These are phyloP conservation scores for Rhadina sibilatrix DNA, from an alignment of 2,113 vertebrate genomes.

Conservation along the genomic window DNA sequence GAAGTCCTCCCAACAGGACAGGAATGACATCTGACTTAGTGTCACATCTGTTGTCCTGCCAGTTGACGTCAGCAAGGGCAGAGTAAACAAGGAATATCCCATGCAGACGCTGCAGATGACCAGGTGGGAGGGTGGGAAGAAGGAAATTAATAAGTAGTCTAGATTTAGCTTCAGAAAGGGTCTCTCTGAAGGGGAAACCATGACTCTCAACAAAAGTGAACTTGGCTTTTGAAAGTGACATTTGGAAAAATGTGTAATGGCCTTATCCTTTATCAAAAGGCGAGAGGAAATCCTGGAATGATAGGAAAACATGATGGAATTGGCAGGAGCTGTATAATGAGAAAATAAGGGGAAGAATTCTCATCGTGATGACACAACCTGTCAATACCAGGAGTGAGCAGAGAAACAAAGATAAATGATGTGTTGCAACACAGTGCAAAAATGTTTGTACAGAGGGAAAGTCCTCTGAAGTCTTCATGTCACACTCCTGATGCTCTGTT, in stretches of 20 bases:
- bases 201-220: neutral
- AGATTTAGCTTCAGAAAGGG: neutral
- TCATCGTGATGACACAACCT: neutral
- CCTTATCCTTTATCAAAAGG: neutral
- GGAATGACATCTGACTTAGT: neutral
- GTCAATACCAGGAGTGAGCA: neutral
- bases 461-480: neutral
- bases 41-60: neutral
- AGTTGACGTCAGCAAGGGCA: neutral
- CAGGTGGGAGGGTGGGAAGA: accelerated
- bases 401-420: neutral
- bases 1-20: neutral
- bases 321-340: neutral
- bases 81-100: neutral
- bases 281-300: conserved; percentile 53
- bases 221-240: neutral
- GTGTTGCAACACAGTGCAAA: neutral
- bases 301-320: neutral
- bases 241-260: conserved; percentile 1
- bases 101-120: neutral
- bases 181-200: neutral
- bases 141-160: conserved; percentile 8
- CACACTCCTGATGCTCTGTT: neutral
- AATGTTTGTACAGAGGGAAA: neutral
- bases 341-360: neutral